Evolutionary conservation across 2,888 invertebrate genomes (phyloP).

Genomic region (Oscheius sp.): DNA sequence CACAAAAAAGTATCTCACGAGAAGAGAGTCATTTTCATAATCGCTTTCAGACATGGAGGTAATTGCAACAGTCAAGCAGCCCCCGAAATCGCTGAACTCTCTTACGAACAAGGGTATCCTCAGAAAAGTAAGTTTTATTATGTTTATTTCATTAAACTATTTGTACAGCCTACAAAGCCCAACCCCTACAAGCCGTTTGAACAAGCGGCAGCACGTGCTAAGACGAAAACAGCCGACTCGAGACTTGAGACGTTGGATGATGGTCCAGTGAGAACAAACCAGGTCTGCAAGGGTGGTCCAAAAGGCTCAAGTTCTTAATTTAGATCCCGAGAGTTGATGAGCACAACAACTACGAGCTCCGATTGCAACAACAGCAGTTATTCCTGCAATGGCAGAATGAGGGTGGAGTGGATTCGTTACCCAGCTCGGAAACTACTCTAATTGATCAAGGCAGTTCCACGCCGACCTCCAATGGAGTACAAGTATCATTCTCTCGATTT

Average conservation of each 20-base stretch:
- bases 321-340: constrained; percentile 25
- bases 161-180: constrained; percentile 23
- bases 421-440: constrained; percentile 43
- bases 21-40: not conserved
- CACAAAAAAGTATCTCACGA: not conserved
- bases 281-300: constrained; percentile 1
- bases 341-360: constrained; percentile 84
- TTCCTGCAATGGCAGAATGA: constrained; percentile 87
- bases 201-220: constrained; percentile 7
- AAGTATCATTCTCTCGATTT: constrained; percentile 2
- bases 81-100: constrained; percentile 22
- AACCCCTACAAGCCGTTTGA: constrained; percentile 31
- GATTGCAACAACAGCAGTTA: constrained; percentile 92
- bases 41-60: constrained; percentile 42
- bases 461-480: constrained; percentile 29
- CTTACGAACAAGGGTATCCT: constrained; percentile 25
- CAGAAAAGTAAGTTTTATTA: constrained; percentile 22
- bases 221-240: constrained; percentile 27
- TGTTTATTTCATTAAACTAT: not conserved
- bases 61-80: constrained; percentile 22
- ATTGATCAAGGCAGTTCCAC: constrained; percentile 51
- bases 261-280: constrained; percentile 4
- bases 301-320: not conserved
- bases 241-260: constrained; percentile 6
- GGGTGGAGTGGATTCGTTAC: constrained; percentile 54